Percentiles rank a stretch among this genome's conserved stretches.
phyloP scores from a whole-genome alignment of 1,140 invertebrate species.

The Drosophila kepulauana region DNA sequence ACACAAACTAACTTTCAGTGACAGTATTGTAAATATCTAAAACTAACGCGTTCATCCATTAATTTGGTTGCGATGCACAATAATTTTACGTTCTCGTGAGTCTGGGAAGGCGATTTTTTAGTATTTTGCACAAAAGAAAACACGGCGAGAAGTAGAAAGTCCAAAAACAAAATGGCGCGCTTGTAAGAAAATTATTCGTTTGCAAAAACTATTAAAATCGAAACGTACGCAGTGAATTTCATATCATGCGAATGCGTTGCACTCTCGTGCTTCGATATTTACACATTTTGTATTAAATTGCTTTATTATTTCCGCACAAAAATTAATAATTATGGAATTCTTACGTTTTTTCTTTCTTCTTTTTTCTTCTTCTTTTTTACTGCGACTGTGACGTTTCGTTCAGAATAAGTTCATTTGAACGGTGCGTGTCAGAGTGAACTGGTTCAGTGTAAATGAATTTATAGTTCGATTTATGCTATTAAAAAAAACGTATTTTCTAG shows the following conservation, averaged over 20 bases:
- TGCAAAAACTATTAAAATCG: conserved; percentile 37
- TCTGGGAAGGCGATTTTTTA: conserved; percentile 29
- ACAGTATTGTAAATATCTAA: background rate
- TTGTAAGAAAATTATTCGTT: conserved; percentile 63
- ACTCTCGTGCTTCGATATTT: conserved; percentile 10
- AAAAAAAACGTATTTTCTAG: background rate
- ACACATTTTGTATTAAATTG: conserved; percentile 43
- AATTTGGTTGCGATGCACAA: background rate
- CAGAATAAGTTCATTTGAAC: conserved; percentile 22
- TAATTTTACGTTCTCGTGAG: conserved; percentile 13
- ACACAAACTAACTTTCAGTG: background rate
- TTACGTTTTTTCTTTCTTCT: conserved; percentile 73
- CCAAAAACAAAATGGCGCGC: conserved; percentile 81
- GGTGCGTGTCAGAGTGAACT: background rate
- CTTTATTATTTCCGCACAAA: conserved; percentile 45
- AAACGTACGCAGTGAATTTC: conserved; percentile 17
- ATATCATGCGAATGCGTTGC: conserved; percentile 6
- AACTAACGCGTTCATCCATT: background rate
- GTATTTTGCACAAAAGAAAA: conserved; percentile 68
- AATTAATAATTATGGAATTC: conserved; percentile 60
- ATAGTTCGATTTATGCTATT: background rate
- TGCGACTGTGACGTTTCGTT: conserved; percentile 28
- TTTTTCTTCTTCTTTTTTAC: conserved; percentile 56
- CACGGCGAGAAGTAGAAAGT: conserved; percentile 62
- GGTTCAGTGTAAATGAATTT: background rate